phyloP scores from a whole-genome alignment of 2,797 vertebrate species.

The Spondyliosoma cantharus region DNA sequence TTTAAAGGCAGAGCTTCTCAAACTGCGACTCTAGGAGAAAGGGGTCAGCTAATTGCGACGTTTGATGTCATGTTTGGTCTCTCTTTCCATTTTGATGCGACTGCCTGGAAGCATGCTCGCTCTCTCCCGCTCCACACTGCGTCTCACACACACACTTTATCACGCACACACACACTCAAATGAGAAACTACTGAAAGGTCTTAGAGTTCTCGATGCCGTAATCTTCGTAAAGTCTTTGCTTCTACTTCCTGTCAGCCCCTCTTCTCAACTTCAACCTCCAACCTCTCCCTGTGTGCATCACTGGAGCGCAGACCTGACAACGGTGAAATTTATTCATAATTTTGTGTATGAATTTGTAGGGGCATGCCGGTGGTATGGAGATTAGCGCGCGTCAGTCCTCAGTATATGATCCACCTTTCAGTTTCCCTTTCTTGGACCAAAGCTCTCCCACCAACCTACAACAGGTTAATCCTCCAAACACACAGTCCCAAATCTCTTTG shows the following conservation, averaged over 20 bases:
- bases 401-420: conserved; percentile 80
- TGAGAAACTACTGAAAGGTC: conserved; percentile 86
- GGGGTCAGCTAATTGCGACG: conserved; percentile 81
- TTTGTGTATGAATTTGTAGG: conserved; percentile 40
- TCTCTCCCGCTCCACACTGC: conserved; percentile 39
- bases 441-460: conserved; percentile 80
- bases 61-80: conserved; percentile 86
- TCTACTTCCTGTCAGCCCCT: conserved; percentile 90
- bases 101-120: conserved; percentile 78
- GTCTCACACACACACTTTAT: conserved; percentile 46
- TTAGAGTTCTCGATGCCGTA: conserved; percentile 88
- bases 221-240: conserved; percentile 88
- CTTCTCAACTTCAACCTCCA: conserved; percentile 93
- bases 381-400: conserved; percentile 29
- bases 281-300: conserved; percentile 90
- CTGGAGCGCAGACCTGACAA: conserved; percentile 86
- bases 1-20: conserved; percentile 77
- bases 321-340: conserved; percentile 45
- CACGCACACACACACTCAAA: conserved; percentile 53
- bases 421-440: conserved; percentile 76
- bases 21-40: conserved; percentile 78
- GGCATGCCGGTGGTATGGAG: neutral
- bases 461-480: conserved; percentile 87
- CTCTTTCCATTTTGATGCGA: conserved; percentile 76
- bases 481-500: conserved; percentile 84